Percentiles rank a stretch among this genome's conserved stretches.
Conservation (phyloP, 2,113 vertebrate genomes). For the Psittacula cyanocephala region DNA sequence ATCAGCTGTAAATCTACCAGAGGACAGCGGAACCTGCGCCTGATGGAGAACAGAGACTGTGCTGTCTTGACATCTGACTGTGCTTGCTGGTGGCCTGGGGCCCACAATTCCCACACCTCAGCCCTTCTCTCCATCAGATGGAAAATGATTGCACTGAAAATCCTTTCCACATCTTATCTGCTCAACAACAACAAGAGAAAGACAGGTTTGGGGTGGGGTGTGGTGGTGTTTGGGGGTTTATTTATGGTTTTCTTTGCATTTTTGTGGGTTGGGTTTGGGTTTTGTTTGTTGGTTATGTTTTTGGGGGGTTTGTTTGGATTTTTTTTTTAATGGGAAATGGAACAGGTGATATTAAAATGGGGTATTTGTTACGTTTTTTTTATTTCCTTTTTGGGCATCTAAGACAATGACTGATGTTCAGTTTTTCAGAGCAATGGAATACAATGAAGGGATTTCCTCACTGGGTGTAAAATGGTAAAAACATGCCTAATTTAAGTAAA, state of each 20-base stretch:
- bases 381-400: not conserved
- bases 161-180: not conserved
- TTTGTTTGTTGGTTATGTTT: not conserved
- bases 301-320: not conserved
- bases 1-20: not conserved
- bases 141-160: not conserved
- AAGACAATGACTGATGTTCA: not conserved
- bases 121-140: not conserved
- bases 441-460: not conserved
- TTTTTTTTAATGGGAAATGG: not conserved
- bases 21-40: too few relatives aligned
- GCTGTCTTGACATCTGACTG: not conserved
- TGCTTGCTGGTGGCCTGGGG: not conserved
- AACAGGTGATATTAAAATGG: not conserved
- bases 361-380: not conserved
- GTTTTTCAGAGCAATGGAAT: not conserved
- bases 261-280: not conserved
- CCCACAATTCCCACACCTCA: not conserved
- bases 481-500: not conserved
- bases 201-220: not conserved
- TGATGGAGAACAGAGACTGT: rapidly evolving
- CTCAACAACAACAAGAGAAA: not conserved
- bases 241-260: not conserved
- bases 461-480: not conserved
- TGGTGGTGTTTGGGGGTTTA: not conserved